Percentiles rank a stretch among this genome's conserved stretches.
phyloP scores from a whole-genome alignment of 2,797 vertebrate species.

The Sebastes alutus region DNA sequence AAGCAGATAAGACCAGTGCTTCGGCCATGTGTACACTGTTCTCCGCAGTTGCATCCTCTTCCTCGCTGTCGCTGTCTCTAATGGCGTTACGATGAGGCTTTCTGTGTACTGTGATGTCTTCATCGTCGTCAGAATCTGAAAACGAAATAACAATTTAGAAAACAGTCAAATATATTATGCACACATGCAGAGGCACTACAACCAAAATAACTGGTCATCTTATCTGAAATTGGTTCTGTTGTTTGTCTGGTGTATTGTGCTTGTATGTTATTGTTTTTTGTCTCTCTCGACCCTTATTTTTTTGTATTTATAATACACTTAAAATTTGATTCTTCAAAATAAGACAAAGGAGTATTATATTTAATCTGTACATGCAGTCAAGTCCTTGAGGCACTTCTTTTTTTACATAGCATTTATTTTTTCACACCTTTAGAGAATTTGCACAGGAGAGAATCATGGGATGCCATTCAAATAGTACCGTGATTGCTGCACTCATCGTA shows the following conservation, averaged over 20 bases:
- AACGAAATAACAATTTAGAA: constrained; percentile 4
- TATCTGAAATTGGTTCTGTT: background rate
- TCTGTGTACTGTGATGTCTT: constrained; percentile 81
- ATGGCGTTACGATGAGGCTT: constrained; percentile 86
- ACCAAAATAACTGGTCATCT: background rate
- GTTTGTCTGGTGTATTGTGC: background rate
- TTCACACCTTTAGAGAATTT: background rate
- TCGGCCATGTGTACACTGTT: constrained; percentile 51
- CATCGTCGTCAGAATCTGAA: constrained; percentile 91
- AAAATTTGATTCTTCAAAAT: background rate
- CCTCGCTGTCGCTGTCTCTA: constrained; percentile 92
- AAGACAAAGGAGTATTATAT: background rate
- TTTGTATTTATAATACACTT: background rate
- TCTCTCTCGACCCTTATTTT: background rate
- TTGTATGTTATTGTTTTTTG: background rate
- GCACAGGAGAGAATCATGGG: background rate
- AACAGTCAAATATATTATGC: no score
- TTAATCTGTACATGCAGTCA: background rate
- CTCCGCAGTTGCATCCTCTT: constrained; percentile 69
- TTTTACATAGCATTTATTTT: background rate
- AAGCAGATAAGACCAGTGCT: constrained; percentile 72
- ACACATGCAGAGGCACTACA: background rate
- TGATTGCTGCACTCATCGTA: background rate
- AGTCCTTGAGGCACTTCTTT: background rate
- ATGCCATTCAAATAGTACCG: background rate